Base-by-base conservation (phyloP, 1,140 invertebrate species). In the Procambarus virginalis region DNA sequence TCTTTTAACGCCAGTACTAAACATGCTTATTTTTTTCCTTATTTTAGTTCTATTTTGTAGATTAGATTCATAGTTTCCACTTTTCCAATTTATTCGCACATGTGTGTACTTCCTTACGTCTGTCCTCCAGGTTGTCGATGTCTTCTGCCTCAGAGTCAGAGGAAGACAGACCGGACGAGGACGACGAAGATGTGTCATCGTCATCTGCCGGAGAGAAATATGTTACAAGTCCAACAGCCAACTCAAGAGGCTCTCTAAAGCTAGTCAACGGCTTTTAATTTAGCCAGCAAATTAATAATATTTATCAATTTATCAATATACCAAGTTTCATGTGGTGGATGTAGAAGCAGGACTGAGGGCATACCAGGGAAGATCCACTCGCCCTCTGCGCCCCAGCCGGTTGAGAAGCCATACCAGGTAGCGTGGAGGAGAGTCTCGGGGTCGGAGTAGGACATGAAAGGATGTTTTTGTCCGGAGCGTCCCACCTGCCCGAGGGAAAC, bases 301-400 rank as follows among this genome's bases (percentile, higher is more conserved):
- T 55, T 55, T 55, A 55, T 12, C 8, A 8, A 55, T 55, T 55
- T 55, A 9, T 55, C 51, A 55, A 12, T 55, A 55, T 12, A 55
- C 51, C 12, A 55, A 55, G 34, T 34, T 34, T 34, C 34, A 34
- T 34, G 34, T 34, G 34, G 34, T 34, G 34, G n/a, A 55, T 55
- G 6, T 55, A 55, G 51, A 55, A 55, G 12, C 51, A 55, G 12
- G 51, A 68, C 12, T 22, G 34, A 34, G 34, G 68, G 6, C 60
- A 8, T 91, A 92, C 91, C 91, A n/a, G 84, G 84, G 84, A 92
- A 92, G 17, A 92, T 85, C 91, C 91, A 92, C 46, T 92, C 91
- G 45, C 91, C 91, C n/a, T 87, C 81, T 9, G 91, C 91, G 12
- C 91, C 91, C 80, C 81, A 92, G 34, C 91, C 91, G 6, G 91